Evolutionary conservation across 2,888 invertebrate genomes (phyloP), one percentile per base, ranked within the genome.

Genomic region (Thumatha senex): DNA sequence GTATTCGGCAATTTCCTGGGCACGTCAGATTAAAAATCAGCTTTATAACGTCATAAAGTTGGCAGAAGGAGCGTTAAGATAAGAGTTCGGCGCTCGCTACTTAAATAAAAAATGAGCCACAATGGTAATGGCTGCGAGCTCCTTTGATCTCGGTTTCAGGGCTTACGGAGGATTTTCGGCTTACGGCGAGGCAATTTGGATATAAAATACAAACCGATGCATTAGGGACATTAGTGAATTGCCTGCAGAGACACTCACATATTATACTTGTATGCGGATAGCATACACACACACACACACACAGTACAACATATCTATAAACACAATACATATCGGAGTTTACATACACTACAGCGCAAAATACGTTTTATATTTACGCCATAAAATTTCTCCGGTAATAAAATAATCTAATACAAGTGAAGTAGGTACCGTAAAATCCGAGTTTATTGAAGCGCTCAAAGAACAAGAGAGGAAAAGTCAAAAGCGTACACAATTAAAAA

Each of bases 41-140:
- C 90, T 90, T 91, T 90, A 91, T 89, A 82, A 87, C 90, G 76
- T 90, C 89, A 91, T 90, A 91, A 91, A 90, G 80, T 82, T 89
- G 74, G 75, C 78, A 74, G 80, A 77, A 72, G 73, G 67, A 68
- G 75, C 82, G 82, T 86, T 86, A 87, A 89, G 90, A 90, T 90
- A 90, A 91, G 86, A 89, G 82, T 78, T 76, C 78, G 64, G 68
- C 72, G 67, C 70, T 74, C 76, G 69, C 70, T 67, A 63, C 78
- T 82, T 91, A 89, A 91, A 91, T 91, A 91, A 91, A 90, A 90
- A 89, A 91, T 91, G 90, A 90, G 91, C 90, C 89, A 82, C 89
- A 89, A 86, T 88, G 82, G 90, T 88, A 89, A 90, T 87, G 86
- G 87, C 73, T 66, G 76, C 73, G 68, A 73, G 80, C 76, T 74